These are phyloP conservation scores for Pogonomyrmex barbatus DNA, from an alignment of 1,140 invertebrate genomes.

Conservation along the genomic window DNA sequence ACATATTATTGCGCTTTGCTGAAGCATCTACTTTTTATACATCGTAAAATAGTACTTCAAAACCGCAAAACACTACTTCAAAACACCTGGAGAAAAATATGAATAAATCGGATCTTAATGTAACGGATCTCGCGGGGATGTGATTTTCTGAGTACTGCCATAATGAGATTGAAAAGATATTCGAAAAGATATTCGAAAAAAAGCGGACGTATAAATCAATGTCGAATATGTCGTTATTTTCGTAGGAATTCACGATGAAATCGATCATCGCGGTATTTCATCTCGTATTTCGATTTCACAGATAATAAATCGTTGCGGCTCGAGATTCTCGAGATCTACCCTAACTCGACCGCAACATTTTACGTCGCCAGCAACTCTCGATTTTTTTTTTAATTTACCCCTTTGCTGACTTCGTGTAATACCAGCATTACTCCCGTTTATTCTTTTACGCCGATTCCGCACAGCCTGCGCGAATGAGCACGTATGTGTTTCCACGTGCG, in stretches of 20 bases:
- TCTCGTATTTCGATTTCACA: neutral
- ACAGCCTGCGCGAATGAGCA: neutral
- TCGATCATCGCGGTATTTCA: neutral
- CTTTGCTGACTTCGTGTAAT: slow-evolving; percentile 39
- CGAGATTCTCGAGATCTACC: neutral
- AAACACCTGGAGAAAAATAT: too few species aligned
- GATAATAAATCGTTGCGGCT: neutral
- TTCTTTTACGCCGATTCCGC: slow-evolving; percentile 65
- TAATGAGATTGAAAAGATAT: neutral
- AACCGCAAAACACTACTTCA: neutral
- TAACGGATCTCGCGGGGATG: neutral
- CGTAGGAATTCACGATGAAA: neutral
- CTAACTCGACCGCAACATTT: neutral
- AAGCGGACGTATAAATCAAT: neutral
- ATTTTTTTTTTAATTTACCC: neutral
- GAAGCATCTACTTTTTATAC: neutral
- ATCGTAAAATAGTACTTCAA: neutral
- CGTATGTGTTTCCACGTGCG: neutral
- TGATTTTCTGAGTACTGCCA: neutral
- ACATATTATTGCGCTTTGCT: neutral
- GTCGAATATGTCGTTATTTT: neutral
- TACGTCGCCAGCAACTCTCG: neutral
- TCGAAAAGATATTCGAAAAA: neutral
- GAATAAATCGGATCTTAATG: neutral
- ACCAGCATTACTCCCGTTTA: slow-evolving; percentile 49